Evolutionary conservation across 1,140 invertebrate species (phyloP).

Genomic region (Ctenoplectra terminalis): DNA sequence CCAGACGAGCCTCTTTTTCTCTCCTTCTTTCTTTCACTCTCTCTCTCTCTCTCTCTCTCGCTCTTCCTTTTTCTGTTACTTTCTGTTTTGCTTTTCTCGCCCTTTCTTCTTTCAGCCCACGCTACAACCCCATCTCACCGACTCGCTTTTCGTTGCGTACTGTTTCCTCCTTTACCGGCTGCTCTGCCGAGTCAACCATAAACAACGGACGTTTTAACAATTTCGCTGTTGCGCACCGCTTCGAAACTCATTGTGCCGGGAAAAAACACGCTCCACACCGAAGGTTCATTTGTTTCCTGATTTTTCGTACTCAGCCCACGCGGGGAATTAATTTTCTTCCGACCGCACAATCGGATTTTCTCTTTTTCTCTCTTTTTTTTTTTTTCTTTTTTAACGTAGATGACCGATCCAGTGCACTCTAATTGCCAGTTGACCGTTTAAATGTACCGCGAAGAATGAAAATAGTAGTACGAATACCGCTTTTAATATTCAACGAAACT

Average conservation of each 20-base stretch:
- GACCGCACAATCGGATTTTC: neutral
- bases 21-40: constrained; percentile 8
- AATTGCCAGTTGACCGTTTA: constrained; percentile 3
- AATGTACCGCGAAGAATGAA: neutral
- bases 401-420: neutral
- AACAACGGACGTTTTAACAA: constrained; percentile 56
- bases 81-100: constrained; percentile 42
- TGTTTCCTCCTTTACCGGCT: constrained; percentile 51
- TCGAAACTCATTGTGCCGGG: constrained; percentile 22
- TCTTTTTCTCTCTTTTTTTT: too few species aligned
- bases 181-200: constrained; percentile 33
- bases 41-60: neutral
- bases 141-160: constrained; percentile 35
- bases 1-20: constrained; percentile 53
- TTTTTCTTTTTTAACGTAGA: neutral
- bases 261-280: constrained; percentile 6
- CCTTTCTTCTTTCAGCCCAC: constrained; percentile 11
- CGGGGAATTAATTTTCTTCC: constrained; percentile 8
- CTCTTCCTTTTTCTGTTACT: constrained; percentile 3
- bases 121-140: neutral
- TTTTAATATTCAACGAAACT: neutral
- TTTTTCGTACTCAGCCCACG: neutral
- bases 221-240: constrained; percentile 45
- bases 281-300: constrained; percentile 30
- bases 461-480: neutral